Evolutionary conservation across 2,888 invertebrate species (phyloP).

Genomic region (Cyaniris semiargus): DNA sequence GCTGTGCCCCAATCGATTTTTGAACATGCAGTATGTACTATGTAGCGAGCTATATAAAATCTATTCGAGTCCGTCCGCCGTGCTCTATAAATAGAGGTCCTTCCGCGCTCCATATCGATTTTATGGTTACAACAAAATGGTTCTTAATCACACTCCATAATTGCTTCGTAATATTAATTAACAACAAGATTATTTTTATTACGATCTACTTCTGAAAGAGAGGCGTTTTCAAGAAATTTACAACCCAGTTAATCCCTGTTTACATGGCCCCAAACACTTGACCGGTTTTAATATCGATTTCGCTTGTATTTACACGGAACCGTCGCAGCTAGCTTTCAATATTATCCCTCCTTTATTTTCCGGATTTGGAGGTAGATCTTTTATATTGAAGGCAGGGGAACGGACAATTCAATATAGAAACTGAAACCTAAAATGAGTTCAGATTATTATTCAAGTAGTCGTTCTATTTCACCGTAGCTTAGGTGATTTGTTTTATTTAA

Average conservation of each 20-base stretch:
- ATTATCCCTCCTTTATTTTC: conserved; percentile 1
- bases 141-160: background rate
- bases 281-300: conserved; percentile 16
- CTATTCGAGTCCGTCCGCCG: background rate
- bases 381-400: conserved; percentile 2
- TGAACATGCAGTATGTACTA: background rate
- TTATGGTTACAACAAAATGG: background rate
- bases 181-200: background rate
- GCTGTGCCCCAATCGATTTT: background rate
- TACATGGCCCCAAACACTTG: background rate
- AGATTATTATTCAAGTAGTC: background rate
- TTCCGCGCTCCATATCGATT: background rate
- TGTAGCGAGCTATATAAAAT: background rate
- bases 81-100: conserved; percentile 15
- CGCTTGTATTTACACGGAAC: background rate
- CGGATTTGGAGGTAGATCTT: background rate
- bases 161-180: background rate
- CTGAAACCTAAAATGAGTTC: background rate
- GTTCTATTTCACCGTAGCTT: background rate
- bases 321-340: conserved; percentile 14
- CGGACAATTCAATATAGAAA: background rate
- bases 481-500: too few relatives aligned
- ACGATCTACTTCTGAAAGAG: background rate
- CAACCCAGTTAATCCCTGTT: background rate
- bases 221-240: background rate